Percentiles rank a stretch among this genome's conserved stretches.
These are phyloP conservation scores for Brenthis ino DNA, from an alignment of 2,888 invertebrate genomes.

Conservation along the genomic window DNA sequence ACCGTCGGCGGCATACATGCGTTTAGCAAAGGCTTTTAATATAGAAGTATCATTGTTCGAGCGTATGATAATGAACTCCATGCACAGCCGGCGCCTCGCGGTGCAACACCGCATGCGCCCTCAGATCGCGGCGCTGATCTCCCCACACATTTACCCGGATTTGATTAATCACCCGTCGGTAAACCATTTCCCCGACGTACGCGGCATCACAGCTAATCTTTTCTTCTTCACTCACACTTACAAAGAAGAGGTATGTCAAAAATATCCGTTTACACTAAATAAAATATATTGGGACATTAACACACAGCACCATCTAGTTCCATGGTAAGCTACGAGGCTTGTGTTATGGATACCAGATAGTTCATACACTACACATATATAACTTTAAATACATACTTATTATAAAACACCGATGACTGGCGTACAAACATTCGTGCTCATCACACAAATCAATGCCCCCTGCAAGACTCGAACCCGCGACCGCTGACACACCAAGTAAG, in stretches of 20 bases:
- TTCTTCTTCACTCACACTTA: constrained; percentile 86
- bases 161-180: constrained; percentile 85
- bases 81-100: constrained; percentile 83
- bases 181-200: constrained; percentile 77
- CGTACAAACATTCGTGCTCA: too few relatives aligned
- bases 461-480: too few relatives aligned
- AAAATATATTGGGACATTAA: too few relatives aligned
- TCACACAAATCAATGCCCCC: too few relatives aligned
- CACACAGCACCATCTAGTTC: too few relatives aligned
- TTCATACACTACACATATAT: too few relatives aligned
- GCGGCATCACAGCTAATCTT: constrained; percentile 83
- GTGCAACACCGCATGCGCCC: constrained; percentile 92
- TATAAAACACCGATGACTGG: too few relatives aligned
- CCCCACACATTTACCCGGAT: constrained; percentile 86
- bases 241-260: constrained; percentile 75
- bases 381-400: too few relatives aligned
- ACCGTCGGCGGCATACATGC: constrained; percentile 86
- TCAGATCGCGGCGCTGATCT: constrained; percentile 75
- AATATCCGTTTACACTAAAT: background rate
- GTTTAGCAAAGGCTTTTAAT: constrained; percentile 84
- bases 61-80: constrained; percentile 86
- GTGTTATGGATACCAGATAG: too few relatives aligned
- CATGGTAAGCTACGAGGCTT: too few relatives aligned
- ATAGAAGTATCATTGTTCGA: constrained; percentile 92
- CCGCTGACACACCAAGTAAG: too few relatives aligned